phyloP scores from a whole-genome alignment of 2,113 vertebrate genomes.

The Choloepus hoffmanni region DNA sequence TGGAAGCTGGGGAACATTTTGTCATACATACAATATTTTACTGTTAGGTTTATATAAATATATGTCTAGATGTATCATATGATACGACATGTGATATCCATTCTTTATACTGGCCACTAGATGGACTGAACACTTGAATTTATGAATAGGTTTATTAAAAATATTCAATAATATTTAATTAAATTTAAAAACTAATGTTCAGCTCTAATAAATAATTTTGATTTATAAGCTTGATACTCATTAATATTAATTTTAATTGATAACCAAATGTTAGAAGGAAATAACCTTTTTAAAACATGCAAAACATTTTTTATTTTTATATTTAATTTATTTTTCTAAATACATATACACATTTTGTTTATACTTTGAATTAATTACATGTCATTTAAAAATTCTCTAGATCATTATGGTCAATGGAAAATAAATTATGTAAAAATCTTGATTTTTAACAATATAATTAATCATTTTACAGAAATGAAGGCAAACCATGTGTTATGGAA shows the following conservation, averaged over 20 bases:
- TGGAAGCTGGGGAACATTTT: neutral
- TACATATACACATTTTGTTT: neutral
- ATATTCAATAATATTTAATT: constrained; percentile 25
- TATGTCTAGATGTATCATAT: neutral
- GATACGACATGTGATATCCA: neutral
- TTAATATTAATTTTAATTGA: neutral
- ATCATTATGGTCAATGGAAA: constrained; percentile 5
- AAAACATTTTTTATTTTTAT: neutral
- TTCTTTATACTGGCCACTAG: constrained; percentile 14
- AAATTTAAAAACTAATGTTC: neutral
- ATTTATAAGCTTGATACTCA: neutral
- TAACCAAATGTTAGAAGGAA: constrained; percentile 26
- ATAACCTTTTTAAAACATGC: neutral
- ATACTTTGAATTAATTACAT: constrained; percentile 14
- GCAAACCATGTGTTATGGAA: neutral
- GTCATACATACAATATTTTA: neutral
- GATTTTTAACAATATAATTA: neutral
- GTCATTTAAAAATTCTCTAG: neutral
- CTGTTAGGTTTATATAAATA: neutral
- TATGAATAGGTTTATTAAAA: constrained; percentile 29
- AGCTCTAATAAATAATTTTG: neutral
- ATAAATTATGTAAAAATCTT: constrained; percentile 18
- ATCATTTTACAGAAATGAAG: constrained; percentile 37
- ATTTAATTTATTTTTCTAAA: neutral
- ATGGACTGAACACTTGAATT: neutral